Percentiles rank a stretch among this genome's conserved stretches.
These are phyloP conservation scores for Cyprinodon variegatus DNA, from an alignment of 2,113 vertebrate species.

Conservation along the genomic window DNA sequence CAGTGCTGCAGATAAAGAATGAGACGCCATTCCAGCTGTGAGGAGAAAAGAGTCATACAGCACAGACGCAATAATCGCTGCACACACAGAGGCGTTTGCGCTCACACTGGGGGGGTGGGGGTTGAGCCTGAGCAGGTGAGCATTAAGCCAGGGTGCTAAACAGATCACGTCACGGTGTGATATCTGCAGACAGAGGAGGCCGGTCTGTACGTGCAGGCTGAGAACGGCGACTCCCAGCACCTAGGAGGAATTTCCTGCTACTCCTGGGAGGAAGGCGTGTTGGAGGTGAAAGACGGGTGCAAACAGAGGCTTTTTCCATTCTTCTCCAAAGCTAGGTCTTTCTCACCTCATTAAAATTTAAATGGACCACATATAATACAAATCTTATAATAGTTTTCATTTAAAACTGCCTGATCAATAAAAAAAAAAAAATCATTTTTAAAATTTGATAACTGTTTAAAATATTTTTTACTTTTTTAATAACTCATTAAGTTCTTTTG, in stretches of 20 bases:
- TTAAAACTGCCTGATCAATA: neutral
- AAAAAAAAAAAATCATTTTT: neutral
- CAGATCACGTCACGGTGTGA: slow-evolving; percentile 70
- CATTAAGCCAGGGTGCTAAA: slow-evolving; percentile 75
- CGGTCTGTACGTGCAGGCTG: slow-evolving; percentile 73
- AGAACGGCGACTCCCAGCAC: slow-evolving; percentile 61
- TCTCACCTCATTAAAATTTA: neutral
- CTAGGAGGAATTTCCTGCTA: slow-evolving; percentile 64
- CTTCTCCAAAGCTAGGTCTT: slow-evolving; percentile 8
- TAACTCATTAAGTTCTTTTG: neutral
- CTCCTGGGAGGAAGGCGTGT: slow-evolving; percentile 17
- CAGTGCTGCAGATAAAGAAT: slow-evolving; percentile 59
- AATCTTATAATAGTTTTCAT: neutral
- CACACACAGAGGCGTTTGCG: slow-evolving; percentile 20
- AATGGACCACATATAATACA: neutral
- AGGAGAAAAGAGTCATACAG: slow-evolving; percentile 50
- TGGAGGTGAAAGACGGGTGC: slow-evolving; percentile 11
- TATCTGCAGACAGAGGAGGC: slow-evolving; percentile 74
- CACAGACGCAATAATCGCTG: slow-evolving; percentile 15
- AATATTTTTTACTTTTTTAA: neutral
- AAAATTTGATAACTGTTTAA: neutral
- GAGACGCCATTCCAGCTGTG: slow-evolving; percentile 67
- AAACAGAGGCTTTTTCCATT: slow-evolving; percentile 15
- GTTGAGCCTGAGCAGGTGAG: slow-evolving; percentile 69
- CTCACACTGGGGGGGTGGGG: slow-evolving; percentile 50